Percentiles rank a stretch among this genome's conserved stretches.
Conservation (phyloP, 2,797 vertebrate genomes). For the Macrochelys suwanniensis region DNA sequence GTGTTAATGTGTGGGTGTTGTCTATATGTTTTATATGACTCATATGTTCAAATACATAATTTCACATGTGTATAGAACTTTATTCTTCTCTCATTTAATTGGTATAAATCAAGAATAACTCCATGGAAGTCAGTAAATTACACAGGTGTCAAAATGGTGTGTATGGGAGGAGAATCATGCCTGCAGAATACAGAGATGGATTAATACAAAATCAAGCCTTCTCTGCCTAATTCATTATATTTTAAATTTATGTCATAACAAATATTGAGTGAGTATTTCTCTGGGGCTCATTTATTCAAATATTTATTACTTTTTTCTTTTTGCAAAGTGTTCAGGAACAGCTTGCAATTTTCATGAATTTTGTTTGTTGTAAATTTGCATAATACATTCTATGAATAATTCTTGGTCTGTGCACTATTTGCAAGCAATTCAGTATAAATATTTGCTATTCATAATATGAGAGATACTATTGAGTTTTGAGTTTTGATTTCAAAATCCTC, state of each 20-base stretch:
- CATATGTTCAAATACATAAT: rapidly evolving
- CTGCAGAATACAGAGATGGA: background rate
- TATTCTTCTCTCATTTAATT: background rate
- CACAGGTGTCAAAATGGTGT: background rate
- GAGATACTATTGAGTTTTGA: background rate
- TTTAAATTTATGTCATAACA: background rate
- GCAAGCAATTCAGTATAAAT: background rate
- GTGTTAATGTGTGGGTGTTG: background rate
- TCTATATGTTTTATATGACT: background rate
- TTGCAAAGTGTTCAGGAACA: background rate
- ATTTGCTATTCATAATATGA: background rate
- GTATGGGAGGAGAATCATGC: background rate
- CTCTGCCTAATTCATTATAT: background rate
- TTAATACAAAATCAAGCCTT: background rate
- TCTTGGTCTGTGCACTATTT: background rate
- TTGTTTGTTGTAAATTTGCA: background rate
- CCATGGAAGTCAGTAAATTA: background rate
- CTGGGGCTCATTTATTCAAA: background rate
- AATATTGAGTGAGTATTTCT: background rate
- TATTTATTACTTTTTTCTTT: background rate
- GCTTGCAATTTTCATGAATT: background rate
- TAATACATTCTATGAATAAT: background rate
- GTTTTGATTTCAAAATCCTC: background rate
- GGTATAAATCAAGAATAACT: background rate
- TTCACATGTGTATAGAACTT: background rate